A percentile compares a stretch with the other conserved stretches of the same genome.
Conservation (phyloP, 2,888 invertebrate genomes). For the Sylvicola fuscatus region DNA sequence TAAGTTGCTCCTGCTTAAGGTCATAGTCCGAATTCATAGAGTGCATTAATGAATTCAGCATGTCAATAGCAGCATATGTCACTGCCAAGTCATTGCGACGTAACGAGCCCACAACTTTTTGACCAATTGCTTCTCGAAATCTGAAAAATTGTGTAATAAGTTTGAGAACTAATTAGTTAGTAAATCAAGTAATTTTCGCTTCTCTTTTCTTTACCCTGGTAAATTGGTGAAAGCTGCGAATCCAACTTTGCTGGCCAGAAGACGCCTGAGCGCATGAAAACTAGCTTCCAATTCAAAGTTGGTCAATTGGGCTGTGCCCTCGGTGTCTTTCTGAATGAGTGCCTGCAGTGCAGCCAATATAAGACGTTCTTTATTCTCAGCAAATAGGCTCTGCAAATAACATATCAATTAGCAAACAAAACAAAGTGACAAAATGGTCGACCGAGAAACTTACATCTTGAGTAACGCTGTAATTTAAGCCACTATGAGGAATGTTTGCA, state of each 20-base stretch:
- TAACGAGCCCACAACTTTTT: conserved; percentile 76
- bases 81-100: conserved; percentile 75
- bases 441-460: conserved; percentile 59
- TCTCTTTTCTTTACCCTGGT: conserved; percentile 56
- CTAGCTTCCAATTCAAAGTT: conserved; percentile 75
- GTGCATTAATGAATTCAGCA: conserved; percentile 94
- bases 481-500: conserved; percentile 94
- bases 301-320: conserved; percentile 34
- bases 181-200: too few species aligned
- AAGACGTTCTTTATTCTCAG: conserved; percentile 94
- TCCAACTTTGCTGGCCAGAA: conserved; percentile 95
- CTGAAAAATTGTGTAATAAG: conserved; percentile 25
- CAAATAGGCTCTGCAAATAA: conserved; percentile 63
- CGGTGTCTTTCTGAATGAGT: conserved; percentile 49
- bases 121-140: conserved; percentile 87
- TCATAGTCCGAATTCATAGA: conserved; percentile 97
- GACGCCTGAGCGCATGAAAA: conserved; percentile 79
- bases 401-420: conserved; percentile 2
- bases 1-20: conserved; percentile 90
- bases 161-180: not conserved
- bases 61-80: conserved; percentile 91
- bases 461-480: conserved; percentile 85
- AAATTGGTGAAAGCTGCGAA: conserved; percentile 88
- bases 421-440: conserved; percentile 6
- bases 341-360: conserved; percentile 80